Evolutionary conservation across 1,140 invertebrate genomes (phyloP), one percentile per base, ranked within the genome.

Genomic region (Diorhabda carinulata): DNA sequence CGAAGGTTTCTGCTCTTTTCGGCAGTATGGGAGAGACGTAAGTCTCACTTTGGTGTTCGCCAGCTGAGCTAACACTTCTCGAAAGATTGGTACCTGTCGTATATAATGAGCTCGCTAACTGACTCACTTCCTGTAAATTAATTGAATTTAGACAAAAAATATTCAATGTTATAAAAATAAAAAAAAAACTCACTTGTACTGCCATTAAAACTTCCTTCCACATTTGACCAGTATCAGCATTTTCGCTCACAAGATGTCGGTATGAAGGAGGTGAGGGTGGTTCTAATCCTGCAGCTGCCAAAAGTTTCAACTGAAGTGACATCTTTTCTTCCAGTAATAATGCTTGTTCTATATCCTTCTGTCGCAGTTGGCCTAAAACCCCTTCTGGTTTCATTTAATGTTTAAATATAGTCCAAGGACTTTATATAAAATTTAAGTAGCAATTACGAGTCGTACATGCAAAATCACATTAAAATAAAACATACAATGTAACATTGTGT

Each of bases 1-100:
- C 94, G 83, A 97, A 98, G 1, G 96, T 97, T 83, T 97, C 95
- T 0, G 96, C 95, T 45, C 95, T 84, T 75, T 95, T 91, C 3
- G 96, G 95, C 67, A 97, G 81, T 25, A 92, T 90, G 5, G 93
- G 90, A 25, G 91, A 91, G 57, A 91, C 86, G 78, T 93, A 95
- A 5, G 89, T 87, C 5, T 90, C 88, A 76, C 91, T 95, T 69
- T 95, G 91, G 68, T 93, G 88, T 81, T 97, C 95, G 10, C 94
- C 94, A 4, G 92, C 95, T 43, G 94, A 96, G 82, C 93, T 96
- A 2, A 95, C 90, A 78, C 94, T 96, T 61, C 96, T 87, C 7
- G 92, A 94, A 7, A 97, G 81, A 64, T 90, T 90, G 2, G 89
- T 91, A 60, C 91, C 89, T 45, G 88, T 88, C 4, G 87, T 85